Base-by-base conservation (phyloP, 2,113 vertebrate species). In the Actenoides lindsayi region DNA sequence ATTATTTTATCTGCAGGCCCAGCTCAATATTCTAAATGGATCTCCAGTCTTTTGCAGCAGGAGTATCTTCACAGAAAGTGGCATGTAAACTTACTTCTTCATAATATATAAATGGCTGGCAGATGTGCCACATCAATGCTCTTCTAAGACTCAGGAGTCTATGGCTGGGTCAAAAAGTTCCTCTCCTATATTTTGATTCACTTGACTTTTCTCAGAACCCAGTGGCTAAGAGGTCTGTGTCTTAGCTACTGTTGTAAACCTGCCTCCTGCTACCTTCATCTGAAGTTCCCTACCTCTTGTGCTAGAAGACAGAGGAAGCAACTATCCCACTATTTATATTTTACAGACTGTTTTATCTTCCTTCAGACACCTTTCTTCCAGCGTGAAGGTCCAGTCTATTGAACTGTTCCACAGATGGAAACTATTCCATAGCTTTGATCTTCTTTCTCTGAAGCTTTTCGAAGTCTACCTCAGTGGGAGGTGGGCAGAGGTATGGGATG, bases 391-490 rank as follows among this genome's bases (percentile, higher is more conserved):
- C 35, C 33, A 54, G 46, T 31, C 24, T 44, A 5, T 75, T 74
- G 42, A 76, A 73, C 62, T 57, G 33, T 37, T 86, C 35, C 46
- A 41, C 53, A 90, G 70, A 76, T 69, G 70, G 85, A 87, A 94
- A 68, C 57, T 35, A 24, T 71, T 88, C 62, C 15, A 3, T 64
- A 31, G n/a, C 42, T 94, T 93, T 90, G 75, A 88, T 90, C 85
- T 73, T 87, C 11, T 87, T 90, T 76, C 88, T 93, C 31, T 94
- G 70, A 94, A 83, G 13, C 21, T 89, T 91, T 84, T 84, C 87
- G 56, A 91, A 67, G 35, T 54, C 50, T 70, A 1, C 60, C 82
- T 7, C 79, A 33, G 18, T 20, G 33, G n/a, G 10, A 59, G 20
- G 60, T 75, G 27, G 17, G 57, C 5, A 8, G 42, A 81, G 11